Evolutionary conservation across 2,888 invertebrate species (phyloP).

Genomic region (Hyppa rectilinea): DNA sequence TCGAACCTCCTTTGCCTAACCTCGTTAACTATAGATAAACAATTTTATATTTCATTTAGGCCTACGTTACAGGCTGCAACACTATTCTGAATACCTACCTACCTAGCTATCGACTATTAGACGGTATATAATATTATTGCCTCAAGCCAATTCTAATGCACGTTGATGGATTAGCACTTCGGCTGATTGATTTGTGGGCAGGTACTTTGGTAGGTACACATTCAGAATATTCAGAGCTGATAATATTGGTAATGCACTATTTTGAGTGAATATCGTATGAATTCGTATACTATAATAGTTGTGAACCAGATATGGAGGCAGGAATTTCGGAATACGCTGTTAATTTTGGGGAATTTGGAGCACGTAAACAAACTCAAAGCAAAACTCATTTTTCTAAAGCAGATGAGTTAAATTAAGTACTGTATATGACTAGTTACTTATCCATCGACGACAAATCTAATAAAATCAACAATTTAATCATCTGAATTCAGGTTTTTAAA

Average conservation of each 20-base stretch:
- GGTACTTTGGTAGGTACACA: background rate
- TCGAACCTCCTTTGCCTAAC: too few relatives aligned
- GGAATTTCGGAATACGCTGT: background rate
- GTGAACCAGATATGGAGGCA: too few relatives aligned
- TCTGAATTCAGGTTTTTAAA: background rate
- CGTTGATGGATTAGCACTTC: conserved; percentile 38
- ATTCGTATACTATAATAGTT: too few relatives aligned
- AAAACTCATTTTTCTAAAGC: background rate
- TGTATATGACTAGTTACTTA: too few relatives aligned
- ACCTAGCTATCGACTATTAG: too few relatives aligned
- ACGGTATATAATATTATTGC: too few relatives aligned
- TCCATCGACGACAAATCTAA: background rate
- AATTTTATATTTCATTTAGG: too few relatives aligned
- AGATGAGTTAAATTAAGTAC: background rate
- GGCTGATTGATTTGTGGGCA: conserved; percentile 12
- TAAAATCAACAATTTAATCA: background rate
- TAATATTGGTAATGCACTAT: conserved; percentile 5
- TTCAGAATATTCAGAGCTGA: background rate
- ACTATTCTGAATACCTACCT: too few relatives aligned
- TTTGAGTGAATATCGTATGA: too few relatives aligned
- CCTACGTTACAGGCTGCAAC: too few relatives aligned
- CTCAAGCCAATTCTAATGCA: conserved; percentile 7
- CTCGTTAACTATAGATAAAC: too few relatives aligned
- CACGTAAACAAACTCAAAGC: background rate
- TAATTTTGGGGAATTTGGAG: too few relatives aligned